Conservation (phyloP, 64 coral and sea anemone species). For the Hydrozoanthus tunicans region DNA sequence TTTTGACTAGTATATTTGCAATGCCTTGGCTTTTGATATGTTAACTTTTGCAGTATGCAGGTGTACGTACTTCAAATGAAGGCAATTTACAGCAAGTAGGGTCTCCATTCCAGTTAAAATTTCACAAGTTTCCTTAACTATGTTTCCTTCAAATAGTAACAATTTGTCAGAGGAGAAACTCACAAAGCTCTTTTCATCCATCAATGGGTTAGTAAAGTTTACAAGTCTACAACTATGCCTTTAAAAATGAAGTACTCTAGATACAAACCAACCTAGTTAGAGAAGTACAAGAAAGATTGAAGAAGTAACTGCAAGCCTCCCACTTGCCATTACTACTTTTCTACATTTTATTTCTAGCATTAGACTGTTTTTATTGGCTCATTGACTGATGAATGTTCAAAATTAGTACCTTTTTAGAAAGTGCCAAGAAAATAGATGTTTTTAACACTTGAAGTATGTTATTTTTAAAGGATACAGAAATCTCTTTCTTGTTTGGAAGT, state of each 20-base stretch:
- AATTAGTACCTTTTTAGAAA: no score
- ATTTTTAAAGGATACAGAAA: no score
- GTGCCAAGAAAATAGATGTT: no score
- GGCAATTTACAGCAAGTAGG: no score
- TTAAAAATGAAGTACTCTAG: background rate
- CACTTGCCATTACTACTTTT: background rate
- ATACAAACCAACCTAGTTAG: background rate
- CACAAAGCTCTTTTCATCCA: conserved; percentile 74
- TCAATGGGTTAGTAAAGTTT: conserved; percentile 79
- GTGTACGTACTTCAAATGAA: no score
- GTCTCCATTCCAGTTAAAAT: background rate
- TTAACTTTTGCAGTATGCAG: no score
- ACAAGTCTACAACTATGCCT: background rate
- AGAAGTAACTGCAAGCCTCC: background rate
- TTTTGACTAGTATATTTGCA: no score
- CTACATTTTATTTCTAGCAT: background rate
- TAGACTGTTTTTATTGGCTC: no score
- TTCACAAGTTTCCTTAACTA: background rate
- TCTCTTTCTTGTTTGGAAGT: no score
- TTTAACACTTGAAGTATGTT: no score
- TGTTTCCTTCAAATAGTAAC: conserved; percentile 55
- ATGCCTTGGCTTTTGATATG: no score
- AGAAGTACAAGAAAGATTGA: background rate
- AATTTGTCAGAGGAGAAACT: conserved; percentile 56
- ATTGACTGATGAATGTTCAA: no score